A percentile compares a stretch with the other conserved stretches of the same genome.
phyloP scores from a whole-genome alignment of 2,797 vertebrate genomes.

The Dermochelys coriacea region DNA sequence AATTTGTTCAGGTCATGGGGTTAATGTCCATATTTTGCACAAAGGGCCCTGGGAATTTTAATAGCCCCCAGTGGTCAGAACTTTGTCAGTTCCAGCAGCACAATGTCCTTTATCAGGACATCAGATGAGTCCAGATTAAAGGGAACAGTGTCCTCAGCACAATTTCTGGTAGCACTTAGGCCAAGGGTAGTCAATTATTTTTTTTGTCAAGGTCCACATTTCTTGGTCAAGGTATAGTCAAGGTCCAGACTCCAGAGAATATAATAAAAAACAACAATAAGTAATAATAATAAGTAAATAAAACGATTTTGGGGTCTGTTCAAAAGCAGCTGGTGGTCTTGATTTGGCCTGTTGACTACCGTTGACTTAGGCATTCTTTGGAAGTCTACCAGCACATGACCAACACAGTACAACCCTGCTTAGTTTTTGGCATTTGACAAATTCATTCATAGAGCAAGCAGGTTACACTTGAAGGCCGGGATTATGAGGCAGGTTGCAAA shows the following conservation, averaged over 20 bases:
- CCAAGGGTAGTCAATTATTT: too few species aligned
- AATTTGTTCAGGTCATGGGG: not conserved
- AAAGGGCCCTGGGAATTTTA: not conserved
- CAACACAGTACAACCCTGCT: not conserved
- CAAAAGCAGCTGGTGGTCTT: too few species aligned
- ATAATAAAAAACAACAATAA: too few species aligned
- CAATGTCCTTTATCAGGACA: not conserved
- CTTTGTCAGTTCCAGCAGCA: not conserved
- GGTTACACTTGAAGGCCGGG: too few species aligned
- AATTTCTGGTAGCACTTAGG: not conserved
- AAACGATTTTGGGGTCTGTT: too few species aligned
- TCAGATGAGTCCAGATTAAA: not conserved
- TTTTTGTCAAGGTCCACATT: too few species aligned
- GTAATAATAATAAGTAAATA: too few species aligned
- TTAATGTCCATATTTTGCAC: not conserved
- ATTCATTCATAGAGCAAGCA: too few species aligned
- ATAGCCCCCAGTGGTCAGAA: not conserved
- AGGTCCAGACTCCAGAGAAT: too few species aligned
- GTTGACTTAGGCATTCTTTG: not conserved
- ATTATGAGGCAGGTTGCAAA: not conserved
- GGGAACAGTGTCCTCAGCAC: not conserved
- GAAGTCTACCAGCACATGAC: not conserved
- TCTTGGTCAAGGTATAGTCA: too few species aligned
- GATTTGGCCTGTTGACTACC: too few species aligned
- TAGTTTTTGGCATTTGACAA: too few species aligned